A percentile compares a stretch with the other conserved stretches of the same genome.
phyloP scores from a whole-genome alignment of 2,797 vertebrate genomes.

The Phyllotis vaccarum region DNA sequence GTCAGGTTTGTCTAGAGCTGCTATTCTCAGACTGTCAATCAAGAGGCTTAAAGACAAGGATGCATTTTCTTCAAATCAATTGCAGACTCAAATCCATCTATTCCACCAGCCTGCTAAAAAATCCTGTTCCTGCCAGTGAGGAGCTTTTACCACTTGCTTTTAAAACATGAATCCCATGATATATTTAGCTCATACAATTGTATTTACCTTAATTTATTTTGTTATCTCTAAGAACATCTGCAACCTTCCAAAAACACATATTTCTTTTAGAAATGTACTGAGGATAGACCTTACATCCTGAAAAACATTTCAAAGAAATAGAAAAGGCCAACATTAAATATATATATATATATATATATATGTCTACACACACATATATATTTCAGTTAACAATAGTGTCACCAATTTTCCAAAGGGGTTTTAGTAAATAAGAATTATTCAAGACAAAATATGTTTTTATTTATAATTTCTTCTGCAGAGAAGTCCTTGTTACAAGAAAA shows the following conservation, averaged over 20 bases:
- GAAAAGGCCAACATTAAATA: neutral
- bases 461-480: neutral
- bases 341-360: too few relatives aligned
- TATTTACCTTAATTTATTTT: neutral
- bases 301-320: neutral
- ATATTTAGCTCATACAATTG: slow-evolving; percentile 31
- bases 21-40: slow-evolving; percentile 56
- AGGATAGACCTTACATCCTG: neutral
- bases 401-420: neutral
- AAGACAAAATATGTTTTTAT: slow-evolving; percentile 19
- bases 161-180: neutral
- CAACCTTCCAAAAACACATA: neutral
- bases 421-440: slow-evolving; percentile 35
- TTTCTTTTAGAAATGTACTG: slow-evolving; percentile 52
- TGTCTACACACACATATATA: too few relatives aligned
- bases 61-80: neutral
- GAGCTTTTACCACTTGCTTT: neutral
- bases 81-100: slow-evolving; percentile 4
- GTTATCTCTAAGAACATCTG: slow-evolving; percentile 31
- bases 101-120: neutral
- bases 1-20: neutral
- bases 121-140: neutral
- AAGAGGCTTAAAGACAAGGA: neutral
- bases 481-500: neutral
- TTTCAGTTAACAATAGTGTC: neutral